Conservation (phyloP, 2,888 invertebrate species). For the Sarcophaga rosellei region DNA sequence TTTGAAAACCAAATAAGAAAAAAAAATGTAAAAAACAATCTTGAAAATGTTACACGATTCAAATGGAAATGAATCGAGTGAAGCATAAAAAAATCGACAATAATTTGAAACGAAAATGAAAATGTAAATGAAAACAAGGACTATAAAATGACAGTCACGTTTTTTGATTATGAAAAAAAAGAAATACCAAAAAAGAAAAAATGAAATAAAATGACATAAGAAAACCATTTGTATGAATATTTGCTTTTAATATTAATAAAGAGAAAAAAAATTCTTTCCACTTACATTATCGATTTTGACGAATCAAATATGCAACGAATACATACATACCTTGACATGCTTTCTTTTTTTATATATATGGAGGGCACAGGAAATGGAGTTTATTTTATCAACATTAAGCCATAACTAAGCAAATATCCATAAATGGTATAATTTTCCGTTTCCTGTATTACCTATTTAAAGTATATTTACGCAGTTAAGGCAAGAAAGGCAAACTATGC, state of each 20-base stretch:
- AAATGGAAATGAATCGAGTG: not conserved
- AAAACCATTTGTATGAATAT: conserved; percentile 62
- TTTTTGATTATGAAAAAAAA: conserved; percentile 56
- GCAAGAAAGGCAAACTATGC: too few species aligned
- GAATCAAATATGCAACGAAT: not conserved
- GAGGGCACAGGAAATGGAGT: too few species aligned
- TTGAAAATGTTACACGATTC: conserved; percentile 54
- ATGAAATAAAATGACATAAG: conserved; percentile 54
- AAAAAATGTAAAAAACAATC: conserved; percentile 23
- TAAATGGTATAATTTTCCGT: conserved; percentile 61
- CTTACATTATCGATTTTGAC: too few species aligned
- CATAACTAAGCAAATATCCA: conserved; percentile 41
- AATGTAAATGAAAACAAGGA: conserved; percentile 46
- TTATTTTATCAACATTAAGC: conserved; percentile 49
- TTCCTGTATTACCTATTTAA: conserved; percentile 44
- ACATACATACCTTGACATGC: not conserved
- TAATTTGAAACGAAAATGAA: conserved; percentile 35
- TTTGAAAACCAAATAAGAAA: conserved; percentile 9
- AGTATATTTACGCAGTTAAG: not conserved
- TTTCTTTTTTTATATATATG: not conserved
- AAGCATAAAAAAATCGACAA: conserved; percentile 3
- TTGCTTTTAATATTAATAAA: conserved; percentile 61
- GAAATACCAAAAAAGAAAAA: not conserved
- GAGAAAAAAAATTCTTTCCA: too few species aligned
- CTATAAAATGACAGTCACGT: conserved; percentile 63